Evolutionary conservation across 2,888 invertebrate species (phyloP), one percentile per base, ranked within the genome.

Genomic region (Temnothorax ravouxi): DNA sequence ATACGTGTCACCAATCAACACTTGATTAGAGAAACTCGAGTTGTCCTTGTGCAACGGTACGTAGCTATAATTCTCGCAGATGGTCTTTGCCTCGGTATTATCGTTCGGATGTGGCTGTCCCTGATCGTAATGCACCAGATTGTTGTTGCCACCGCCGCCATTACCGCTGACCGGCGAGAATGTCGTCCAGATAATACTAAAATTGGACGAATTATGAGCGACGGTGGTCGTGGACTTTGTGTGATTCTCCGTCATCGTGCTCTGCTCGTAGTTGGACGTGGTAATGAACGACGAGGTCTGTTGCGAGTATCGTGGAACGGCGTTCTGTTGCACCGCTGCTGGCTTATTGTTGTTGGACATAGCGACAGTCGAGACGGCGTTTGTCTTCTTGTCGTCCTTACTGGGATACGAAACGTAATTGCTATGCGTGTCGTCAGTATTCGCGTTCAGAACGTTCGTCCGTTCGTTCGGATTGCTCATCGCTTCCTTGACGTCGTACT

Each of bases 121-220:
- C 5, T 91, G 84, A 21, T 93, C 93, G 52, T 90, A 93, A 18
- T 92, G 92, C 34, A 89, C 91, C n/a, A 87, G 21, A 80, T 90
- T 91, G 34, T 90, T 90, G 21, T 8, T 25, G 44, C 82, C 88
- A 9, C 80, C 83, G 0, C 91, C 89, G 5, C 72, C 84, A 0
- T 91, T 89, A 3, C 72, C 69, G 9, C 0, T 79, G 44, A 79
- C 71, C 3, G 94, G 94, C 4, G 95, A 94, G 52, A 94, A 92
- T 0, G 94, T 95, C 0, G 95, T 95, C 95, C 95, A 95, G 9
- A 94, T 86, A 66, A 95, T 95, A 79, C 95, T 95, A 83, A 95
- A 95, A 81, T 94, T 95, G 0, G 95, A 95, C 2, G 94, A 93
- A 86, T 93, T 95, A 50, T 94, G 93, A 50, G 95, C 95, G 18